phyloP scores from a whole-genome alignment of 2,888 invertebrate species.

The Hirtodrosophila trivittata region DNA sequence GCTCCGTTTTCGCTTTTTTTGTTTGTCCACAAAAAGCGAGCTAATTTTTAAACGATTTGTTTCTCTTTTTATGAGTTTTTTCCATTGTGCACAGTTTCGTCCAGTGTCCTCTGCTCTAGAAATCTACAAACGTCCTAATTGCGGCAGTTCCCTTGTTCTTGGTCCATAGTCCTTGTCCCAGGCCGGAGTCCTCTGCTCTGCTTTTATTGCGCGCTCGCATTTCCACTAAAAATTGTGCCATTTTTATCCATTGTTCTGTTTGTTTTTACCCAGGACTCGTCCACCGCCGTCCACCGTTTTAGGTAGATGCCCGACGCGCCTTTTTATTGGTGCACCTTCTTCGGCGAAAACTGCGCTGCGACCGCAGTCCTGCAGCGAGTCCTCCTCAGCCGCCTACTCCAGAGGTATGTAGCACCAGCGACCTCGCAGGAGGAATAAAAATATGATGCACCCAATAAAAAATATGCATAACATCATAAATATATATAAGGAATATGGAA shows the following conservation, averaged over 20 bases:
- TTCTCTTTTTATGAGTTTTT: conserved; percentile 79
- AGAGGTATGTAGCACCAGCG: conserved; percentile 13
- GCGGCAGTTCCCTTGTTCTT: conserved; percentile 53
- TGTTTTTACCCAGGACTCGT: conserved; percentile 22
- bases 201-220: conserved; percentile 68
- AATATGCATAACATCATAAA: not conserved
- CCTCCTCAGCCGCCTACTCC: conserved; percentile 17
- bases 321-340: conserved; percentile 77
- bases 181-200: conserved; percentile 20
- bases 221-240: conserved; percentile 80
- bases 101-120: conserved; percentile 57
- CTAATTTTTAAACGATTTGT: conserved; percentile 75
- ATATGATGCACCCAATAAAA: not conserved
- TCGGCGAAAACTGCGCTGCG: conserved; percentile 56
- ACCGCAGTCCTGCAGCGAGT: conserved; percentile 56
- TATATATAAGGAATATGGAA: conserved; percentile 3
- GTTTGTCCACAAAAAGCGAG: conserved; percentile 72
- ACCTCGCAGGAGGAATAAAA: conserved; percentile 4
- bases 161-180: conserved; percentile 30
- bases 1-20: conserved; percentile 32
- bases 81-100: conserved; percentile 52
- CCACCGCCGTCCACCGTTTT: conserved; percentile 12
- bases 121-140: conserved; percentile 69
- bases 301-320: conserved; percentile 55
- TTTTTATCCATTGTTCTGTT: conserved; percentile 47